phyloP scores from a whole-genome alignment of 2,113 vertebrate species.

The Ptilonorhynchus violaceus region DNA sequence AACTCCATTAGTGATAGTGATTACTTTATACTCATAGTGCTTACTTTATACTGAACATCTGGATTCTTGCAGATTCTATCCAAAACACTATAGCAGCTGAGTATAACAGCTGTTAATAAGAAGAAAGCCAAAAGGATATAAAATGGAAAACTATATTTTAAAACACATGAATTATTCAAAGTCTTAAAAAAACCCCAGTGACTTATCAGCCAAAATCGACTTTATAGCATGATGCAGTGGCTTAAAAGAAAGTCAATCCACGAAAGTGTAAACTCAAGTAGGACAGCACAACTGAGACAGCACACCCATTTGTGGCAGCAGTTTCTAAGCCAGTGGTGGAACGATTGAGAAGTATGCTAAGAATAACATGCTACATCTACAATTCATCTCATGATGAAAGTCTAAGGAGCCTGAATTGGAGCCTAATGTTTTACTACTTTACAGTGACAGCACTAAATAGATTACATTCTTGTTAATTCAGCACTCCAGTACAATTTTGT shows the following conservation, averaged over 20 bases:
- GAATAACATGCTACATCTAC: neutral
- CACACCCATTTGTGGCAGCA: neutral
- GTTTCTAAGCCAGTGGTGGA: neutral
- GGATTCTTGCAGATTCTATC: neutral
- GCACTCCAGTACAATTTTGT: neutral
- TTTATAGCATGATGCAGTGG: neutral
- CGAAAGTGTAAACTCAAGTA: neutral
- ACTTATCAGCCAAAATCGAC: neutral
- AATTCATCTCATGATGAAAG: neutral
- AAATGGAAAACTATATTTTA: neutral
- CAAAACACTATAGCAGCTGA: neutral
- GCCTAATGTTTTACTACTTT: neutral
- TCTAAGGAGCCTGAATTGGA: neutral
- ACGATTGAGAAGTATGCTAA: neutral
- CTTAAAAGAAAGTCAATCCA: neutral
- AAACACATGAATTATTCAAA: neutral
- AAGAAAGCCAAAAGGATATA: neutral
- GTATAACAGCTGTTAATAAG: neutral
- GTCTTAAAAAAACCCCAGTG: neutral
- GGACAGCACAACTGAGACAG: neutral
- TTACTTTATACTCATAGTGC: neutral
- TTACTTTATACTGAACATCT: neutral
- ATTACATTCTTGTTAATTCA: conserved; percentile 25
- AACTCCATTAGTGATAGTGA: neutral
- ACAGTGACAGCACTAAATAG: neutral